Percentiles rank a stretch among this genome's conserved stretches.
Conservation (phyloP, 2,113 vertebrate species). For the Ammospiza nelsoni region DNA sequence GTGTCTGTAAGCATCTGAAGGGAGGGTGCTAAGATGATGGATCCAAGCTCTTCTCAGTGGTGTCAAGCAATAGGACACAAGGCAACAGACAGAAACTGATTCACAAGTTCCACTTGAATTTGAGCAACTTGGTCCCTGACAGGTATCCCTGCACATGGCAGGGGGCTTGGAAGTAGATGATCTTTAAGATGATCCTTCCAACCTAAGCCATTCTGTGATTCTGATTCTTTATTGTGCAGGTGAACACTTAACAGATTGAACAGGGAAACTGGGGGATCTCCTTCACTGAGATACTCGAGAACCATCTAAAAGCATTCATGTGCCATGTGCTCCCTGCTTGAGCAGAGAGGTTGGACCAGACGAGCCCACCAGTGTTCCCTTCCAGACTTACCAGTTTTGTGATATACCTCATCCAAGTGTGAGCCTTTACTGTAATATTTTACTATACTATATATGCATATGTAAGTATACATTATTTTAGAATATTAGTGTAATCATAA, state of each 20-base stretch:
- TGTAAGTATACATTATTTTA: background rate
- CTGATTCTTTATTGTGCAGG: background rate
- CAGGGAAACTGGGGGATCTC: background rate
- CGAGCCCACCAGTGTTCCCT: background rate
- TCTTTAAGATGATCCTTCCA: background rate
- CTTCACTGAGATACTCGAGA: background rate
- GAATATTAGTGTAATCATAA: background rate
- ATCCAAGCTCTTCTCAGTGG: background rate
- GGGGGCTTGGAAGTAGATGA: background rate
- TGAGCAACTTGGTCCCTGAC: background rate
- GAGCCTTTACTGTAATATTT: background rate
- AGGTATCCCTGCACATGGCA: background rate
- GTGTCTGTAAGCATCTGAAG: background rate
- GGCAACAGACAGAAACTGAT: background rate
- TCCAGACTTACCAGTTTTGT: background rate
- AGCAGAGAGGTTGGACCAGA: background rate
- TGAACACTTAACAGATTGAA: background rate
- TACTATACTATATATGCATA: background rate
- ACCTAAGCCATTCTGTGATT: background rate
- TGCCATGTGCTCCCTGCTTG: background rate
- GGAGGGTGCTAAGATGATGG: too few relatives aligned
- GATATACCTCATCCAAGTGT: background rate
- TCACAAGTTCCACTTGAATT: background rate
- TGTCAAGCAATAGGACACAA: background rate
- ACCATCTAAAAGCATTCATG: background rate